Evolutionary conservation across 2,797 vertebrate species (phyloP), one percentile per base, ranked within the genome.

Genomic region (Enteromius argenteus): DNA sequence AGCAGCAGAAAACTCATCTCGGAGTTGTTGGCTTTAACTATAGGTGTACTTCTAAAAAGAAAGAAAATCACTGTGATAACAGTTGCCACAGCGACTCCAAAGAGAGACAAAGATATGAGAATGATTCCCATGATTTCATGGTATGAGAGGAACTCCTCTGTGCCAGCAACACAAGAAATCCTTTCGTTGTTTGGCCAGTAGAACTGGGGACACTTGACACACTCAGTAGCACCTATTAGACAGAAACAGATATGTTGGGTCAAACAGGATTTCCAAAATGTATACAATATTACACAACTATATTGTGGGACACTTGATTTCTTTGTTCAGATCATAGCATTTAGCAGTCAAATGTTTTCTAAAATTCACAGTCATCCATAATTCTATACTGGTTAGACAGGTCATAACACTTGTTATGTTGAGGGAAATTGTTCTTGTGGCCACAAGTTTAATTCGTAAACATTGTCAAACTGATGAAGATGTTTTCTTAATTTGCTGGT

Each of bases 1-100:
- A 95, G 91, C 56, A 96, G 92, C 73, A 95, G 84, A 84, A 95
- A 95, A 84, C 95, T 95, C 80, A 95, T 90, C 87, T 95, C 95
- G 0, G 95, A 94, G 84, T 95, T 95, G 90, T 95, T 96, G 53
- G 93, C 94, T 84, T 90, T 95, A 56, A 95, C 94, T 0, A 96
- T 91, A 1, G 95, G 93, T 2, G 94, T 95, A 44, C 78, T 83
- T 30, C 92, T 92, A 82, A 93, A 94, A 84, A 1, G n/a, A 6
- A 92, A 91, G 82, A 95, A 95, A 37, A 95, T 79, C 0, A 86
- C 32, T 0, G 90, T 92, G 78, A 93, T 86, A n/a, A 82, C 83
- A 39, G 88, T 66, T 35, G 95, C 93, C 51, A 92, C 76, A 74
- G 88, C 17, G 3, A 94, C 89, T 1, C 95, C 95, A 56, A 94